Evolutionary conservation across 2,888 invertebrate genomes (phyloP), one percentile per base, ranked within the genome.

Genomic region (Hoplodrina blanda): DNA sequence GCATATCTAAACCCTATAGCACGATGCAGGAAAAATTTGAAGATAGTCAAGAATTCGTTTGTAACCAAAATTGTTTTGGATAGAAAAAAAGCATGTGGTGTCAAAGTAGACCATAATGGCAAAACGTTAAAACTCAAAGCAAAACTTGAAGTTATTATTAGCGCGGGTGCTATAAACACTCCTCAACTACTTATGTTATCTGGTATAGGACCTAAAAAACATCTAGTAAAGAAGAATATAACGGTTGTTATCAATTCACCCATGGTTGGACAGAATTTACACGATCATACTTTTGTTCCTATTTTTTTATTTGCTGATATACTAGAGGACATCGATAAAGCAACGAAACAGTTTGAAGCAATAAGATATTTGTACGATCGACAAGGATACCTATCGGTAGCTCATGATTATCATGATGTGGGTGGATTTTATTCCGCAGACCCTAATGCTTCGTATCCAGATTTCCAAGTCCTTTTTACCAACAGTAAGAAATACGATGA

Each of bases 151-250:
- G 76, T 85, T 1, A 75, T 82, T 70, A 25, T 81, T 0, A 81
- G 80, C 25, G 78, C 80, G 0, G 84, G 78, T 53, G 53, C 82
- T 11, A 54, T 81, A 41, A 67, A 71, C n/a, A 73, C 78, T 13
- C 78, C 81, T 37, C 76, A 82, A 19, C 33, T 83, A 7, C 57
- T 83, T 11, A 83, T 85, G 82, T 61, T 82, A 8, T 85, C 84
- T 53, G 84, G 84, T 46, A 67, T 84, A 44, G 84, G 84, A 37
- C 81, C 82, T 4, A 55, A 62, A 54, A 25, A 74, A 57, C 79
- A 81, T 62, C 81, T 81, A 6, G 10, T 8, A 57, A 19, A 11
- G 11, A 69, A 70, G 8, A 67, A 68, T 15, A 71, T 82, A 19
- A 8, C 49, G 20, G 49, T 52, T 15, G 13, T 73, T 10, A 46